Conservation (phyloP, 2,797 vertebrate species). For the Otolemur crassicaudatus region DNA sequence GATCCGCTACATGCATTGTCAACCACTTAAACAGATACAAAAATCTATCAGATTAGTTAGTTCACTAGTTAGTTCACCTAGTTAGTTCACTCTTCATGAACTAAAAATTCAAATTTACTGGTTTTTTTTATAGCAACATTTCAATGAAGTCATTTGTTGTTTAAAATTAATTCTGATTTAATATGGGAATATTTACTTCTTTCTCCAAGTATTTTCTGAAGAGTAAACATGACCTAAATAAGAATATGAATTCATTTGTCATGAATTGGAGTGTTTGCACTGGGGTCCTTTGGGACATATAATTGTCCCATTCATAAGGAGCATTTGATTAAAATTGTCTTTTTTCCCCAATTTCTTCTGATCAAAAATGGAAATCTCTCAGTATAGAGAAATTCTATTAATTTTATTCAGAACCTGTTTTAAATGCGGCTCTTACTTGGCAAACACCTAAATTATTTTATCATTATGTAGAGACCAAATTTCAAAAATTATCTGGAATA, state of each 20-base stretch:
- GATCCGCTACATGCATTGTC: background rate
- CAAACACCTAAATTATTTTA: conserved; percentile 47
- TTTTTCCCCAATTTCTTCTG: background rate
- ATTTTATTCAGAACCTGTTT: conserved; percentile 41
- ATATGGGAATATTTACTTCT: background rate
- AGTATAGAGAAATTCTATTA: background rate
- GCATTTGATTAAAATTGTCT: conserved; percentile 7
- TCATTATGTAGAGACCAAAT: background rate
- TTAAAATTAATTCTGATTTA: background rate
- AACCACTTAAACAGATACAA: background rate
- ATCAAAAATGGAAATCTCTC: background rate
- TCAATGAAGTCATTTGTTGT: background rate
- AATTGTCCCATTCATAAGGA: background rate
- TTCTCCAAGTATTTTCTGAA: background rate
- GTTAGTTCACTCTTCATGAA: background rate
- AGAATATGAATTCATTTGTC: background rate
- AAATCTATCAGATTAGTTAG: background rate
- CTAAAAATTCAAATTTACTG: conserved; percentile 17
- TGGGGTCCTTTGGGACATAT: background rate
- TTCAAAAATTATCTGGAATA: conserved; percentile 43
- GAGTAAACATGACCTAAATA: background rate
- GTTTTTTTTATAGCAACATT: background rate
- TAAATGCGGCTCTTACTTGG: conserved; percentile 4
- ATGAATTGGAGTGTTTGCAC: background rate
- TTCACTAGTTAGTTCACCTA: no score